These are phyloP conservation scores for Taurulus bubalis DNA, from an alignment of 2,113 vertebrate genomes.

Conservation along the genomic window DNA sequence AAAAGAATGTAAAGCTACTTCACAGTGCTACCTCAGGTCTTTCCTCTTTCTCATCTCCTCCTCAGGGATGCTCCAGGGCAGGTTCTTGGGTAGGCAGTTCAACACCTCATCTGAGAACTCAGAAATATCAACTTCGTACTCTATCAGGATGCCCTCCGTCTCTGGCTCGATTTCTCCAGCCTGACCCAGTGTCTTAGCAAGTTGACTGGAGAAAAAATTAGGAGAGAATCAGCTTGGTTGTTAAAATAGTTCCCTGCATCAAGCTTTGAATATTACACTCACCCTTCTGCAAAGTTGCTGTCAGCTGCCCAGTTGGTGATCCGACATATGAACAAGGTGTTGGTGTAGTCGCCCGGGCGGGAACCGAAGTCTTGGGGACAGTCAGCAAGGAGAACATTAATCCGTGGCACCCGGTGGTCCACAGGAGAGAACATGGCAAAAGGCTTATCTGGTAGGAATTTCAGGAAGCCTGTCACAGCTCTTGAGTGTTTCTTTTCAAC, in stretches of 20 bases:
- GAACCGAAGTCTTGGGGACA: slow-evolving; percentile 89
- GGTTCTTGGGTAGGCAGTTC: slow-evolving; percentile 88
- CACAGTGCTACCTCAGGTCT: slow-evolving; percentile 89
- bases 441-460: slow-evolving; percentile 90
- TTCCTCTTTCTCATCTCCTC: slow-evolving; percentile 87
- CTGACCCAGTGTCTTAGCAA: slow-evolving; percentile 93
- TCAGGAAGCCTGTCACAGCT: slow-evolving; percentile 92
- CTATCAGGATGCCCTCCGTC: slow-evolving; percentile 93
- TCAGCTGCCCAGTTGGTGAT: slow-evolving; percentile 92
- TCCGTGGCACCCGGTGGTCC: slow-evolving; percentile 94
- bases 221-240: not conserved
- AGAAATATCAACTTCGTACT: slow-evolving; percentile 94
- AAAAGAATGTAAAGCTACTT: not conserved
- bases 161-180: slow-evolving; percentile 97
- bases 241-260: not conserved
- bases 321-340: slow-evolving; percentile 91
- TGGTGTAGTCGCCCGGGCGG: slow-evolving; percentile 87
- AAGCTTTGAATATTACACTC: slow-evolving; percentile 46
- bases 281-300: slow-evolving; percentile 95
- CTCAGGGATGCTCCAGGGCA: slow-evolving; percentile 90
- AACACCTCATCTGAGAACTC: slow-evolving; percentile 91
- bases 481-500: slow-evolving; percentile 95
- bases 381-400: slow-evolving; percentile 89
- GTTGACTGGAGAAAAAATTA: slow-evolving; percentile 77
- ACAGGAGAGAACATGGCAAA: slow-evolving; percentile 95